Evolutionary conservation across 2,113 vertebrate genomes (phyloP), one percentile per base, ranked within the genome.

Genomic region (Stictonetta naevosa): DNA sequence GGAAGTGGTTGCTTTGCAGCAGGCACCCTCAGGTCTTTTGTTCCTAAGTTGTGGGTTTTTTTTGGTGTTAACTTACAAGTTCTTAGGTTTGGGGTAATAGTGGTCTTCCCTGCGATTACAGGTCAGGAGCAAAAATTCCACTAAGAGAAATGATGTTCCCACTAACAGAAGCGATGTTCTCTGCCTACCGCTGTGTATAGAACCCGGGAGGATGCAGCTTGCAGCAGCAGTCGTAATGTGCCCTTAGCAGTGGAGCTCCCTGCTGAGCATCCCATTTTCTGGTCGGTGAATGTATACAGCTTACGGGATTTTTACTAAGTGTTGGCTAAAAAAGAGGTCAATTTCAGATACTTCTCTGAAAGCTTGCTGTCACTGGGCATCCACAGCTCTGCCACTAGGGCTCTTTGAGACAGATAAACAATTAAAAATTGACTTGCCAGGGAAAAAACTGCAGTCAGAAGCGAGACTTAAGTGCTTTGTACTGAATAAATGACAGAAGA

Each of bases 391-490:
- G 71, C 19, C 44, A 80, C 22, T 66, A 36, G 40, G 48, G 46
- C 33, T 74, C 42, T 88, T 44, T 75, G 62, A 92, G 44, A 46
- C 63, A 80, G 82, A 59, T 83, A 62, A 95, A 71, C 66, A 84
- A 73, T 82, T 88, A 69, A 88, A 95, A 90, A 77, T 66, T 85
- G 55, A 33, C 42, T 96, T 74, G 12, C 8, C 53, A 58, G 50
- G 53, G 55, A 20, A 5, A 5, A 63, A 90, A 83, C 50, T 31
- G 36, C 29, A 69, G 23, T 28, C 67, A 80, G 55, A 64, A 42
- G 38, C 28, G 44, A 79, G 25, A 48, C 29, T 83, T n/a, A 40
- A 66, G 58, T 84, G 59, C 38, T 56, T 64, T 58, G 25, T 87
- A 19, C 55, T 69, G 44, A 85, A 26, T 63, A 91, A 91, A 85